Evolutionary conservation across 2,113 vertebrate genomes (phyloP).

Genomic region (Cinclus cinclus): DNA sequence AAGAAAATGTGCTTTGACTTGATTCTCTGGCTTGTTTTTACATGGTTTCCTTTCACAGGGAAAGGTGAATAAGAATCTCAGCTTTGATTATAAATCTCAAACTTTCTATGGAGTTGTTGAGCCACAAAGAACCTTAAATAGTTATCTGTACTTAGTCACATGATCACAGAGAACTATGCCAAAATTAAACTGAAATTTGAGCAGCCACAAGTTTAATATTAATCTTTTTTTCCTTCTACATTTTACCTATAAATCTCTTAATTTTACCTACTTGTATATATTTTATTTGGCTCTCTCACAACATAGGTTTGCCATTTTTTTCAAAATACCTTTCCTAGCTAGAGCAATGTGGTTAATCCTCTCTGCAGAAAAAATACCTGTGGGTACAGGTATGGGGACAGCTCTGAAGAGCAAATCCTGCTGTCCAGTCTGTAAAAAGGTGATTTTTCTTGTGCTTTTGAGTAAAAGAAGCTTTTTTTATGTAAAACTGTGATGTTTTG

Average conservation of each 20-base stretch:
- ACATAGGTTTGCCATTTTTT: not conserved
- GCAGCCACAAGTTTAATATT: not conserved
- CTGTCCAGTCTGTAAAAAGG: not conserved
- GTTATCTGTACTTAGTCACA: not conserved
- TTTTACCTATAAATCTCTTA: not conserved
- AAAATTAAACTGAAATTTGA: not conserved
- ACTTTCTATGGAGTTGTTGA: not conserved
- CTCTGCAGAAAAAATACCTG: not conserved
- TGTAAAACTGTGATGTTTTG: not conserved
- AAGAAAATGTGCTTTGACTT: not conserved
- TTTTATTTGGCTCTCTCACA: not conserved
- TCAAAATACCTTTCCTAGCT: not conserved
- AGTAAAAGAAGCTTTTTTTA: not conserved
- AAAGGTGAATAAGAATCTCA: not conserved
- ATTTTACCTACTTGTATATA: not conserved
- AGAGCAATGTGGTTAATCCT: not conserved
- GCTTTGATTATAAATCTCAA: not conserved
- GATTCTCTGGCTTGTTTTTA: not conserved
- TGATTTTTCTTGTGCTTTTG: not conserved
- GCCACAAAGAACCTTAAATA: not conserved
- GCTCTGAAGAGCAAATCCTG: not conserved
- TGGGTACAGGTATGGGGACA: too few species aligned
- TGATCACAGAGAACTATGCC: not conserved
- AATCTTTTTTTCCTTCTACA: not conserved
- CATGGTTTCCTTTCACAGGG: not conserved